Conservation (phyloP, 1,140 invertebrate genomes). For the Antheraea pernyi region DNA sequence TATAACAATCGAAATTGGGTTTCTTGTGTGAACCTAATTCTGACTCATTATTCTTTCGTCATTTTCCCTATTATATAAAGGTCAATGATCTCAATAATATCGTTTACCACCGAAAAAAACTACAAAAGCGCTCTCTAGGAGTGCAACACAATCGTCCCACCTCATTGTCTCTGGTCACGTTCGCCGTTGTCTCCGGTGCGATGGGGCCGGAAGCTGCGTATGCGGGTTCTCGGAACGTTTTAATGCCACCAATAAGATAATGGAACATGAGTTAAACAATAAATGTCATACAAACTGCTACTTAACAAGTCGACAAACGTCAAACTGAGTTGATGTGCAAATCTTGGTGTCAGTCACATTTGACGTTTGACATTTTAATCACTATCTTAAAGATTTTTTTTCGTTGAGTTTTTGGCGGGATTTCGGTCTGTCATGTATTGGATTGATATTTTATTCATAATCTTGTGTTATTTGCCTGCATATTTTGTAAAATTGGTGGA, state of each 20-base stretch:
- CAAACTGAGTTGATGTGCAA: not conserved
- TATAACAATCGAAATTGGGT: no score
- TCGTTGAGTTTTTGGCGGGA: no score
- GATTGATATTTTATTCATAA: no score
- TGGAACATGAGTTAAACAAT: constrained; percentile 21
- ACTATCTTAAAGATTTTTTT: no score
- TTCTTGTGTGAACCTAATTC: no score
- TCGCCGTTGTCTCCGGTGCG: constrained; percentile 30
- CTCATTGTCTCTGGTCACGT: constrained; percentile 62
- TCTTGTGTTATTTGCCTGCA: no score
- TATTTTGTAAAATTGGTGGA: no score
- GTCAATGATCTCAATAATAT: constrained; percentile 6
- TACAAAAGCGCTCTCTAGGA: constrained; percentile 16
- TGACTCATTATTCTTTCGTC: no score
- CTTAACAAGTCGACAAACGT: not conserved
- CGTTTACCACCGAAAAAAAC: constrained; percentile 19
- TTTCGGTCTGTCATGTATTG: no score
- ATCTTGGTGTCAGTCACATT: not conserved
- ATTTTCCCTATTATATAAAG: not conserved
- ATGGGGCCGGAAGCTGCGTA: constrained; percentile 51
- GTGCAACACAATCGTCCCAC: constrained; percentile 32
- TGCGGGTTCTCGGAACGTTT: constrained; percentile 47
- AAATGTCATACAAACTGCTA: not conserved
- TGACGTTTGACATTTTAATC: no score
- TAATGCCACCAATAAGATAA: constrained; percentile 66